These are phyloP conservation scores for Drosophila mulleri DNA, from an alignment of 2,888 invertebrate genomes.

Conservation along the genomic window DNA sequence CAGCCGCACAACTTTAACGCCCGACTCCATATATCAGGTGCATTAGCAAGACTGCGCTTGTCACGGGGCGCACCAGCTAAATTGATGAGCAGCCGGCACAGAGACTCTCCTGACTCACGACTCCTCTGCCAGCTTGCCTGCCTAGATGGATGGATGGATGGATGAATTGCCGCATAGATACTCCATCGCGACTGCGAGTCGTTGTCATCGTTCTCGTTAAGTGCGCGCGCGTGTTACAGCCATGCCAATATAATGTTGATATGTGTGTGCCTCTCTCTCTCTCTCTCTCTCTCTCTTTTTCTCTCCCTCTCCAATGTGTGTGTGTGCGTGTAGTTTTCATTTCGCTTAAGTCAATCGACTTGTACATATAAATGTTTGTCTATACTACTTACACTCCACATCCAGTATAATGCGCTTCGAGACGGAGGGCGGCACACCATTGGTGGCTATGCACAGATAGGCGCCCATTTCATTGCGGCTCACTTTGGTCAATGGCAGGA, in stretches of 20 bases:
- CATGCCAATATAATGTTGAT: constrained; percentile 63
- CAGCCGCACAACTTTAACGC: constrained; percentile 55
- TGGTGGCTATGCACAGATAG: constrained; percentile 87
- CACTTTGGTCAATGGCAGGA: constrained; percentile 93
- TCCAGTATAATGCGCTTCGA: constrained; percentile 96
- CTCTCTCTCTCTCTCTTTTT: no score
- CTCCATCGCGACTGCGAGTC: constrained; percentile 31
- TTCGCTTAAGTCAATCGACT: constrained; percentile 42
- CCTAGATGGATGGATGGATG: constrained; percentile 40
- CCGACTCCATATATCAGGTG: constrained; percentile 64
- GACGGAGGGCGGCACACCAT: constrained; percentile 95
- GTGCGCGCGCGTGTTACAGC: constrained; percentile 72
- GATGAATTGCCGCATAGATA: constrained; percentile 60
- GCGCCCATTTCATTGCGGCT: constrained; percentile 90
- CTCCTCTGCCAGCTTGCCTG: neutral
- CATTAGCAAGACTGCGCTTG: constrained; percentile 73
- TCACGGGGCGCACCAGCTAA: constrained; percentile 68
- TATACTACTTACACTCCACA: constrained; percentile 90
- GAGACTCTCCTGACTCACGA: constrained; percentile 5
- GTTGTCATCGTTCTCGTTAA: constrained; percentile 66
- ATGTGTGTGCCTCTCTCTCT: neutral
- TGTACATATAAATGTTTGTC: constrained; percentile 15
- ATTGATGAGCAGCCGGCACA: constrained; percentile 76
- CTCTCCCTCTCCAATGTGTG: neutral
- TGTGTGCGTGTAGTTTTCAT: constrained; percentile 40